Evolutionary conservation across 2,797 vertebrate genomes (phyloP).

Genomic region (Tangara arthus): DNA sequence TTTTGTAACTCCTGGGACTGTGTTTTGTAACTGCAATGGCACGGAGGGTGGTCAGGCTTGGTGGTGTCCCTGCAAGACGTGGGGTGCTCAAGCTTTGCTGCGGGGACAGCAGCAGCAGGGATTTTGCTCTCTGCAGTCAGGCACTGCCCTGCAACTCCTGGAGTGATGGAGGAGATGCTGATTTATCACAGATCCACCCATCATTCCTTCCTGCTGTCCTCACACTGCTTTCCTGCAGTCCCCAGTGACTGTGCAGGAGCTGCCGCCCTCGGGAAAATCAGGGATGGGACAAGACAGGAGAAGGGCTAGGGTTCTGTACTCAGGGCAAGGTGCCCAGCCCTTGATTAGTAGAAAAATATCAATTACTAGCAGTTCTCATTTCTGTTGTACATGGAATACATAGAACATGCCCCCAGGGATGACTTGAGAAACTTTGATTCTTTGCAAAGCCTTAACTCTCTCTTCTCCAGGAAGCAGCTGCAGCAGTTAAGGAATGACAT

Average conservation of each 20-base stretch:
- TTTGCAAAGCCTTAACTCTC: neutral
- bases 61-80: neutral
- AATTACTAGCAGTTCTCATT: neutral
- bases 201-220: neutral
- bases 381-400: neutral
- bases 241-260: neutral
- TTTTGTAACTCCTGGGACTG: neutral
- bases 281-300: too few species aligned
- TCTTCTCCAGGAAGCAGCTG: neutral
- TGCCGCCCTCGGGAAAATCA: neutral
- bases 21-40: neutral
- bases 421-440: conserved; percentile 9
- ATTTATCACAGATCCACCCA: neutral
- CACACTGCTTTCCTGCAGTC: neutral
- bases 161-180: neutral
- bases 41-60: fast-evolving
- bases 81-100: neutral
- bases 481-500: neutral
- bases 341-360: conserved; percentile 8
- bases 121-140: neutral
- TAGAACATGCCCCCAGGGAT: neutral
- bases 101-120: neutral
- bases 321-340: neutral
- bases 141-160: neutral
- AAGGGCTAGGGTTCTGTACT: neutral